Base-by-base conservation (phyloP, 2,113 vertebrate species). In the Dinomys branickii region DNA sequence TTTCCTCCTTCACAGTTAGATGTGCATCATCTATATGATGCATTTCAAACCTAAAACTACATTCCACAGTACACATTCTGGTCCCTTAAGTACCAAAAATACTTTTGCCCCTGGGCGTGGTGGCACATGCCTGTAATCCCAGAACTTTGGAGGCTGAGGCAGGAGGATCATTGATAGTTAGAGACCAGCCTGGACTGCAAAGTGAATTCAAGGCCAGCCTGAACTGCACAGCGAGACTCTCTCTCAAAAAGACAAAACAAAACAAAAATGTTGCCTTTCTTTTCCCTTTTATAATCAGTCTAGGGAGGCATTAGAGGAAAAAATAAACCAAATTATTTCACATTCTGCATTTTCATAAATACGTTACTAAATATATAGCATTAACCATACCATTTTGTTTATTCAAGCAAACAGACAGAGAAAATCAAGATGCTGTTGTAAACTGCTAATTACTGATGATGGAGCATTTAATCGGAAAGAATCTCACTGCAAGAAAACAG, bases 401-500 rank as follows among this genome's bases (percentile, higher is more conserved):
- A 83, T 83, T 22, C 22, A 91, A 78, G 58, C 26, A 86, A 78
- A 67, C 4, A 67, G 44, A 88, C 6, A 91, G 13, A 77, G 24
- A 95, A 69, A 81, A 87, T 83, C 35, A 95, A 87, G 8, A 47
- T 89, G 9, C 47, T 77, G 30, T 67, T 84, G 63, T 78, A 4
- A 44, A 91, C 30, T n/a, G 44, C 44, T 90, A 95, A 93, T 88
- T 90, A 75, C 2, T 89, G 14, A 69, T 90, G 59, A 94, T 11
- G 87, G 20, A 59, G 88, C 94, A 85, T 73, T 80, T 86, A 91
- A 8, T 75, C 69, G 11, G 10, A 94, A 91, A 95, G 24, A 77
- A 88, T 88, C n/a, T 63, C 80, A 88, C 44, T 97, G 81, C 24
- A 84, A 16, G 30, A 93, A 90, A 89, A 86, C 83, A 54, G n/a